Percentiles rank a stretch among this genome's conserved stretches.
These are phyloP conservation scores for Distichodus sexfasciatus DNA, from an alignment of 2,797 vertebrate species.

Conservation along the genomic window DNA sequence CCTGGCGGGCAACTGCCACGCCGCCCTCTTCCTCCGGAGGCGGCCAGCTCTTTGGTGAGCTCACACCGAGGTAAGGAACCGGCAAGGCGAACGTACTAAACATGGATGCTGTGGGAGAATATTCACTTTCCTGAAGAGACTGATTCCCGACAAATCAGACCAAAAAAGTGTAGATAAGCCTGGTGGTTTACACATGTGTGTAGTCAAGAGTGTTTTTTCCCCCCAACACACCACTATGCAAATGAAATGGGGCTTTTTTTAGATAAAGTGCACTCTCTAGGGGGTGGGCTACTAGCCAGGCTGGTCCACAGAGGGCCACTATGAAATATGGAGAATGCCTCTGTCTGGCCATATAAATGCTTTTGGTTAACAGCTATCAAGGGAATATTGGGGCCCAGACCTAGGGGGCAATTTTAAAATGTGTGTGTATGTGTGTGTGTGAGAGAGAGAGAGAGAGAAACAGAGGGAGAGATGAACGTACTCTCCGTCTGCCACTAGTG, in stretches of 20 bases:
- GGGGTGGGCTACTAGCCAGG: slow-evolving; percentile 8
- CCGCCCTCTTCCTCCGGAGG: slow-evolving; percentile 70
- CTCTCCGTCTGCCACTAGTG: slow-evolving; percentile 17
- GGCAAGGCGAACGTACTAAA: slow-evolving; percentile 22
- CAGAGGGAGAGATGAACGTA: neutral
- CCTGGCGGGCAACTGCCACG: slow-evolving; percentile 66
- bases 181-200: neutral
- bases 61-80: slow-evolving; percentile 3
- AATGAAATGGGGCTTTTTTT: slow-evolving; percentile 47
- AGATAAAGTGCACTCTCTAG: slow-evolving; percentile 26
- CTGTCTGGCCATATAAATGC: slow-evolving; percentile 54
- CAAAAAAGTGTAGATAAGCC: too few species aligned
- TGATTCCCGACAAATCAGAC: too few species aligned
- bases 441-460: slow-evolving; percentile 41
- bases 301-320: slow-evolving; percentile 12
- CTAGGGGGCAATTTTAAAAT: slow-evolving; percentile 35
- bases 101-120: neutral
- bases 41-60: slow-evolving; percentile 15
- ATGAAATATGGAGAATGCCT: slow-evolving; percentile 61
- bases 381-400: slow-evolving; percentile 58
- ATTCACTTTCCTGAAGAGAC: too few species aligned
- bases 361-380: slow-evolving; percentile 68
- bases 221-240: slow-evolving; percentile 44
- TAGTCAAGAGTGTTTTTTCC: neutral
- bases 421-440: slow-evolving; percentile 2